Percentiles rank a stretch among this genome's conserved stretches.
Evolutionary conservation across 2,113 vertebrate genomes (phyloP).

Genomic region (Stegostoma tigrinum): DNA sequence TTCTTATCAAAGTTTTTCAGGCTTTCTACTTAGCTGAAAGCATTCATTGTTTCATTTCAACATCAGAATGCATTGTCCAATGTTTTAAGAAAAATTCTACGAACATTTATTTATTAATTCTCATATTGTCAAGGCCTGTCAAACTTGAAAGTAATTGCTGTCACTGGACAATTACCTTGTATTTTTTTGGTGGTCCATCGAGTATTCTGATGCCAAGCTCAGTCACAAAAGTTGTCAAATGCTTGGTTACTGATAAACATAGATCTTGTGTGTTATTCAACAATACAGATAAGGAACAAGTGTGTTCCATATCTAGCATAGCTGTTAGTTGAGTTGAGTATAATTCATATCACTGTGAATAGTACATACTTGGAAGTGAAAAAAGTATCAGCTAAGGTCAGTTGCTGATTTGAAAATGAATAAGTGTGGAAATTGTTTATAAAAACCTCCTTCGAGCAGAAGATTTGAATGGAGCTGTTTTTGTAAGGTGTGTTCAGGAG

Average conservation of each 20-base stretch:
- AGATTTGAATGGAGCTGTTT: no score
- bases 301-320: not conserved
- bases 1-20: not conserved
- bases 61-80: not conserved
- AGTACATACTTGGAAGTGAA: not conserved
- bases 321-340: constrained; percentile 18
- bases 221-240: not conserved
- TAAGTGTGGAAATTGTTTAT: not conserved
- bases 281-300: not conserved
- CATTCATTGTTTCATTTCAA: not conserved
- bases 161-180: not conserved
- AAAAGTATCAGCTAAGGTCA: not conserved
- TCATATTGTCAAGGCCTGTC: constrained; percentile 44
- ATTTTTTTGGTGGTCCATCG: not conserved
- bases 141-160: constrained; percentile 43
- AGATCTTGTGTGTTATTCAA: constrained; percentile 40
- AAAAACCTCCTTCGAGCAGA: no score
- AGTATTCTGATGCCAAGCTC: not conserved
- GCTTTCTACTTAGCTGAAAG: not conserved
- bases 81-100: no score
- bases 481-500: no score
- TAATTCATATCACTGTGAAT: constrained; percentile 39
- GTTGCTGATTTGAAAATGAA: not conserved
- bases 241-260: constrained; percentile 38
- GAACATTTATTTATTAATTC: constrained; percentile 28